Evolutionary conservation across 2,888 invertebrate species (phyloP), one percentile per base, ranked within the genome.

Genomic region (Drosophila emarginata): DNA sequence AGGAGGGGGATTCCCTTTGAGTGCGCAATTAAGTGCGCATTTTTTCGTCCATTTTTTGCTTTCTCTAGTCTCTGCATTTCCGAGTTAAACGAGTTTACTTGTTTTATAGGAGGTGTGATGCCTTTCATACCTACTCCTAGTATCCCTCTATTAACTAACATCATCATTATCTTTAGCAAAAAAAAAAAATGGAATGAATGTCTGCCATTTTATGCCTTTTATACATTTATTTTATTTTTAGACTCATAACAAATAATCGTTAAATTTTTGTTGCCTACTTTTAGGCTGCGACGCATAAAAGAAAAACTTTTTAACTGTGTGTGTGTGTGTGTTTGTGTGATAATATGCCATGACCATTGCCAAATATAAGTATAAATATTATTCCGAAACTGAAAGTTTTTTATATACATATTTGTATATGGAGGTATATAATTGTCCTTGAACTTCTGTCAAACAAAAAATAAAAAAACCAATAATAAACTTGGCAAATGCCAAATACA

Each of bases 11-110:
- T 23, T 57, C 71, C 71, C 66, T 65, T 82, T 85, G 78, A 85
- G 76, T 74, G 73, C 80, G 74, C 86, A 81, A 87, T 83, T 85
- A 85, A 85, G 73, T 82, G 83, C 72, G 76, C 85, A 87, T 85
- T 50, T 50, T 61, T 69, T 54, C 11, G 18, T 45, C 40, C 50
- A 51, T 61, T 51, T 63, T 39, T 64, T 62, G 75, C 54, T 58
- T 54, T 56, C 52, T 7, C 58, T 40, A 58, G 23, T 63, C 68
- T 72, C 69, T 78, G 83, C 87, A 87, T 78, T 83, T 82, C 88
- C 86, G 87, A 53, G 14, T 61, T 68, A 85, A 87, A 83, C 86
- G 80, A 87, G 79, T 76, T 76, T 71, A 69, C 78, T 87, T 82
- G 85, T 87, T 79, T 15, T 45, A 18, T 15, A 4, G 45, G 45